Base-by-base conservation (phyloP, 2,797 vertebrate genomes). In the Naso thynnoides region DNA sequence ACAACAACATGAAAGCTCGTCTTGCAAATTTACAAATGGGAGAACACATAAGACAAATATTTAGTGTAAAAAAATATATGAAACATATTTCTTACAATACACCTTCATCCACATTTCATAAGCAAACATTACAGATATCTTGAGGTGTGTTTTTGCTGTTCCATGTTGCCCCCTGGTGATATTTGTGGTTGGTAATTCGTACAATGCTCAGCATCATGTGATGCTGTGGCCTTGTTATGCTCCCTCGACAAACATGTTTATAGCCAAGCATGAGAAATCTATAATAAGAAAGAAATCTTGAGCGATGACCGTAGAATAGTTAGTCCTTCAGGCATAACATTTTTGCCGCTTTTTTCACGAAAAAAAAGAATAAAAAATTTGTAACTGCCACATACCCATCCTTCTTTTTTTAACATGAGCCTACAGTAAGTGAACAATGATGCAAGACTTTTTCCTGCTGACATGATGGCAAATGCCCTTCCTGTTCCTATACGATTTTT, bases 111-210 rank as follows among this genome's bases (percentile, higher is more conserved):
- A 41, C 15, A 50, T 50, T 36, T 49, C 18, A 45, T 9, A 8
- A 47, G 11, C 16, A 47, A 57, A 50, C 45, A 48, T 29, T 5
- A 58, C 23, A 31, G 13, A 4, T 21, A 13, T 31, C 3, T 15
- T 18, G 13, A 53, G n/a, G 4, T 57, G 29, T 21, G 36, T 31
- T 53, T n/a, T 27, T 55, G 27, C 47, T 53, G 42, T 44, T 19
- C 60, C 52, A 26, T 39, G 60, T 36, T 76, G 53, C 44, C 47
- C 45, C 63, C 66, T 67, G 39, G 41, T 64, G 61, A 71, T 47
- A 33, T 48, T 18, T 3, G 41, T 8, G 14, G 52, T 62, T 38
- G 27, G 31, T 9, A 3, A 41, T 18, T 31, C 65, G 62, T 72
- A 63, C 24, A 70, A 0, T 19, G 6, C 13, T 66, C 29, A 54